Evolutionary conservation across 2,888 invertebrate species (phyloP), one percentile per base, ranked within the genome.

Genomic region (Julus scandinavius): DNA sequence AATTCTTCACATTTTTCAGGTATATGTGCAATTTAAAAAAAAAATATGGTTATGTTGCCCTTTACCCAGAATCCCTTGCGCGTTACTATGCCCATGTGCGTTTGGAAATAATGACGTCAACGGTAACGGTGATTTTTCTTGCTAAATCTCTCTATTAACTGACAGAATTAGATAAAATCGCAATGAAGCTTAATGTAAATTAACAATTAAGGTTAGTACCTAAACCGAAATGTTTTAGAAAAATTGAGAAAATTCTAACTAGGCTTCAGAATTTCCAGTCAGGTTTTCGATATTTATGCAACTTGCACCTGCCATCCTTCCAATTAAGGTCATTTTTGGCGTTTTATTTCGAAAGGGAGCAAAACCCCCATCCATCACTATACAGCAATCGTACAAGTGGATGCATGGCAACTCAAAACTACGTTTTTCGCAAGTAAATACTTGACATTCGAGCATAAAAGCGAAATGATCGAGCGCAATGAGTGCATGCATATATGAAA

Each of bases 381-480:
- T 54, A 54, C n/a, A n/a, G 58, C 58, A 63, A 63, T 63, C 58
- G 58, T n/a, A 63, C 58, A 63, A 63, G 58, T 63, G 58, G 58
- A 63, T 63, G 58, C n/a, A 17, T n/a, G 58, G 4, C 3, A n/a
- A n/a, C 58, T 63, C 58, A n/a, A 63, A 63, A 63, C 15, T 63
- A n/a, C 58, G 58, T n/a, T 63, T 63, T 63, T 63, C 58, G n/a
- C n/a, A n/a, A 63, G 58, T n/a, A 63, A 63, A 63, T n/a, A 63
- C 58, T 63, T 63, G 58, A 63, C 58, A 63, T 63, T 63, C n/a
- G 58, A 63, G 58, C 58, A 63, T 63, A 63, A 63, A 63, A 63
- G 58, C 58, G 58, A 63, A 63, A 63, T n/a, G 58, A 63, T 63
- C 58, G 58, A n/a, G 58, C 58, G 17, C 58, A 63, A 63, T n/a